These are phyloP conservation scores for Candoia aspera DNA, from an alignment of 2,113 vertebrate genomes.

Conservation along the genomic window DNA sequence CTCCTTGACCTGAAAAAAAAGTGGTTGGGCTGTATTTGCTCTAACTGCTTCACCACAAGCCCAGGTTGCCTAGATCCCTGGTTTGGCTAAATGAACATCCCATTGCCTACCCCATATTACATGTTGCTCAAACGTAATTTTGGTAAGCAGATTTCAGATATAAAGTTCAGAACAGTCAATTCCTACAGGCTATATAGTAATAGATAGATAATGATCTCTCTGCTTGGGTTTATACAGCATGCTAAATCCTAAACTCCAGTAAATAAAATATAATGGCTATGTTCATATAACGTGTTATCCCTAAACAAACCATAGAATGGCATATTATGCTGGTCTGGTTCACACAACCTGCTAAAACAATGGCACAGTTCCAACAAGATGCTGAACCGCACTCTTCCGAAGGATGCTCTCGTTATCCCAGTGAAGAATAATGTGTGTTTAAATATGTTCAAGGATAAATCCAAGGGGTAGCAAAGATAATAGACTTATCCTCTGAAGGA, in stretches of 20 bases:
- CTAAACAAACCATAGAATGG: background rate
- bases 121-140: background rate
- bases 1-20: background rate
- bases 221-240: background rate
- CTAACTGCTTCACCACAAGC: background rate
- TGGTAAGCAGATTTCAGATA: background rate
- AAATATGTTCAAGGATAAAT: background rate
- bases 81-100: background rate
- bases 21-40: background rate
- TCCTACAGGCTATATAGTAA: background rate
- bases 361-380: background rate
- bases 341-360: background rate
- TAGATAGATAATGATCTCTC: background rate
- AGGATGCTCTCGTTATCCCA: background rate
- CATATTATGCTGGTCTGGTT: background rate
- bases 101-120: background rate
- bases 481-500: background rate
- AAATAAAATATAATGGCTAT: background rate
- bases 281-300: background rate
- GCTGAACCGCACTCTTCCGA: background rate
- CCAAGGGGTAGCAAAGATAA: background rate
- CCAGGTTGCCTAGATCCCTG: background rate
- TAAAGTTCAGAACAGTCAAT: background rate
- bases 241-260: background rate
- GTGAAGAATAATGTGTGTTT: background rate